Percentiles rank a stretch among this genome's conserved stretches.
Conservation (phyloP, 2,888 invertebrate genomes). For the Girardia tigrina region DNA sequence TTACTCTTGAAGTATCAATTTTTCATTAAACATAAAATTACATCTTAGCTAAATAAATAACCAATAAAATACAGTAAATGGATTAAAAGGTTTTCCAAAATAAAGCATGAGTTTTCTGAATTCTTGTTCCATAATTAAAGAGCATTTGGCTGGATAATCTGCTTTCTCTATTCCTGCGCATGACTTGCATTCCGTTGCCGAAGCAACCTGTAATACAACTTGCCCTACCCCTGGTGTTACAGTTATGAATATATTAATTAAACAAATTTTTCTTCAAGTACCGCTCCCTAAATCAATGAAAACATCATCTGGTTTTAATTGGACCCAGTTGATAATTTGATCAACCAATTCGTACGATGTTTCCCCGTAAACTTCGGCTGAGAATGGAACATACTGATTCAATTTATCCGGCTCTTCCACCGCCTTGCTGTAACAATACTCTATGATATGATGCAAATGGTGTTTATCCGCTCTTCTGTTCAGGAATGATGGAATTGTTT, state of each 20-base stretch:
- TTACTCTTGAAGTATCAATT: no score
- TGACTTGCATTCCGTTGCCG: slow-evolving; percentile 74
- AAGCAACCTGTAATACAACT: slow-evolving; percentile 61
- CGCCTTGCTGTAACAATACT: slow-evolving; percentile 91
- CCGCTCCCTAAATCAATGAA: slow-evolving; percentile 91
- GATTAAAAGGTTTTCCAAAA: slow-evolving; percentile 68
- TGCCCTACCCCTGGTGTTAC: slow-evolving; percentile 31
- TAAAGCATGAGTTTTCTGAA: slow-evolving; percentile 91
- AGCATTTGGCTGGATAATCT: slow-evolving; percentile 84
- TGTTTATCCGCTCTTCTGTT: slow-evolving; percentile 27
- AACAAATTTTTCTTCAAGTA: slow-evolving; percentile 38
- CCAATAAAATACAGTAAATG: slow-evolving; percentile 33
- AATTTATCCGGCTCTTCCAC: slow-evolving; percentile 90
- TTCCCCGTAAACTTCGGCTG: slow-evolving; percentile 95
- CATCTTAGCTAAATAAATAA: no score
- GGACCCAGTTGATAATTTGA: slow-evolving; percentile 92
- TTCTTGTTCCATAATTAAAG: slow-evolving; percentile 74
- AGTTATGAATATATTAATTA: background rate
- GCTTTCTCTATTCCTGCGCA: slow-evolving; percentile 93
- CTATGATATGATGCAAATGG: slow-evolving; percentile 72
- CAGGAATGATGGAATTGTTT: slow-evolving; percentile 27
- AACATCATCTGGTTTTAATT: slow-evolving; percentile 69
- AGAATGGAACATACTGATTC: slow-evolving; percentile 98
- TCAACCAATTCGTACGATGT: slow-evolving; percentile 91
- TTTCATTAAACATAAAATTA: no score